phyloP scores from a whole-genome alignment of 2,113 vertebrate genomes.

The Chamaea fasciata region DNA sequence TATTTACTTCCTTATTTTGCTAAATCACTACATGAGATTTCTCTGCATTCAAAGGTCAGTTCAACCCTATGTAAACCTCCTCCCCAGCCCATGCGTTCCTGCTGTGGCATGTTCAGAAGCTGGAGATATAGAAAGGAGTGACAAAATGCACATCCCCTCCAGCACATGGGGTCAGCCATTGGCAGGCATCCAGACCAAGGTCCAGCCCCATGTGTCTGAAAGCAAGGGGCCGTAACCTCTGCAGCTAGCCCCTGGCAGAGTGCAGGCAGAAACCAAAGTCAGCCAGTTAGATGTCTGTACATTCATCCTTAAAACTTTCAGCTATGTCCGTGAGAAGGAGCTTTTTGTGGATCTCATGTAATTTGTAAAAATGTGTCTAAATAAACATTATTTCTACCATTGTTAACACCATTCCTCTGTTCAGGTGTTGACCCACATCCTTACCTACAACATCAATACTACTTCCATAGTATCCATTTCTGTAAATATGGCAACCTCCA shows the following conservation, averaged over 20 bases:
- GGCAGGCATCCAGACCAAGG: neutral
- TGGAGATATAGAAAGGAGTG: neutral
- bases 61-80: neutral
- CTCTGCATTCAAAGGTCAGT: neutral
- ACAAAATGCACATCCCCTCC: neutral
- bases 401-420: neutral
- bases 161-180: neutral
- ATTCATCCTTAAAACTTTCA: neutral
- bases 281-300: neutral
- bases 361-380: neutral
- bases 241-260: neutral
- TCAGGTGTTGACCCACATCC: neutral
- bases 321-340: neutral
- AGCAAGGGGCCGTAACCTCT: neutral
- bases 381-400: neutral
- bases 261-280: neutral
- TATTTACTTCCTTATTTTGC: neutral
- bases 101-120: neutral
- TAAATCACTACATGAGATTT: neutral
- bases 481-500: conserved; percentile 77
- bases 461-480: conserved; percentile 77
- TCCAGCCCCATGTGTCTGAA: neutral
- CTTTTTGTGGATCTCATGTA: neutral
- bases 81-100: neutral
- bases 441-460: conserved; percentile 82